Base-by-base conservation (phyloP, 2,113 vertebrate genomes). In the Coreoperca whiteheadi region DNA sequence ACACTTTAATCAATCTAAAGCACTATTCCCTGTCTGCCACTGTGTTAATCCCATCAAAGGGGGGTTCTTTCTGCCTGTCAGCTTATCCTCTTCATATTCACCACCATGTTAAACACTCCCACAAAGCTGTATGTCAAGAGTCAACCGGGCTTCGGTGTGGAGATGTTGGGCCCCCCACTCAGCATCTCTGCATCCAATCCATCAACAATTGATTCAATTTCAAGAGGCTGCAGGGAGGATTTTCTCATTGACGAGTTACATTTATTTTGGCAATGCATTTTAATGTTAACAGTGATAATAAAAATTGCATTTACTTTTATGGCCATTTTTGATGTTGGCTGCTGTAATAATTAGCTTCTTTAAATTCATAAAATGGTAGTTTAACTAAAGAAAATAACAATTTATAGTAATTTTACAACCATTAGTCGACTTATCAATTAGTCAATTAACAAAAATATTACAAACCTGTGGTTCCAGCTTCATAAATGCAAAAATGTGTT, bases 1-100 rank as follows among this genome's bases (percentile, higher is more conserved):
- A 93, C 92, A 93, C 86, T 93, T 93, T 89, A 93, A 94, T 94
- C 92, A 93, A 94, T 92, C 87, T 90, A 91, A 93, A 90, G 90
- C 85, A 89, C 87, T 89, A 84, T 89, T 89, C 85, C 86, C 89
- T 91, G 88, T 92, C 88, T 81, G 84, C 79, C 74, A 87, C 85
- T 87, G 89, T 86, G 79, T 74, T 93, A 92, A 94, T 94, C 91
- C 88, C 77, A 93, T 93, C 88, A 87, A 88, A 91, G 81, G 77
- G 80, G 83, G 77, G 90, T 90, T 84, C 87, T 91, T 92, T 84
- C 89, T 92, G 91, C 84, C 87, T 81, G 86, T 89, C 90, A 91
- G 84, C 74, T 86, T 84, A 88, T 83, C 87, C 85, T 79, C 82
- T 48, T 70, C 57, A 88, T 89, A 87, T 94, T 90, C 86, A 87